phyloP scores from a whole-genome alignment of 2,797 vertebrate species.

The Poecilia velifera region DNA sequence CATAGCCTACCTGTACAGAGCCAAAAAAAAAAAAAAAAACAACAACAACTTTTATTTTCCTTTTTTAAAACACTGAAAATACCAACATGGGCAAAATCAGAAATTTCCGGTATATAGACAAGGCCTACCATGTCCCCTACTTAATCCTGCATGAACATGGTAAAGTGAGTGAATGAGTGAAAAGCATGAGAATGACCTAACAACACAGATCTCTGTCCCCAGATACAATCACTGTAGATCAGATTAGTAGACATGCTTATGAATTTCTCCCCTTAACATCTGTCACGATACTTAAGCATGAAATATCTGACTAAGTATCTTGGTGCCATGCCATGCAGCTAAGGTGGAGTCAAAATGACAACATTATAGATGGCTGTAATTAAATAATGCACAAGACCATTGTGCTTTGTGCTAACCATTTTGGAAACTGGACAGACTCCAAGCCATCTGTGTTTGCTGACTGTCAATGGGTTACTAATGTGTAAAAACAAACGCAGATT shows the following conservation, averaged over 20 bases:
- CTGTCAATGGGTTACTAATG: constrained; percentile 67
- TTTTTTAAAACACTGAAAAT: too few species aligned
- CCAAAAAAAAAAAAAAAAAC: too few species aligned
- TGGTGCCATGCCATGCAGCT: constrained; percentile 20
- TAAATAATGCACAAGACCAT: constrained; percentile 64
- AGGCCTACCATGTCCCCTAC: neutral
- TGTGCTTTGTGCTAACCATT: constrained; percentile 66
- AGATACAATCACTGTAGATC: constrained; percentile 36
- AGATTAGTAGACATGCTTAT: constrained; percentile 30
- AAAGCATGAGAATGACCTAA: constrained; percentile 43
- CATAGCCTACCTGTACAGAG: too few species aligned
- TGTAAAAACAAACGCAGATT: constrained; percentile 73
- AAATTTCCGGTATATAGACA: too few species aligned
- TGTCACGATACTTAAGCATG: constrained; percentile 32
- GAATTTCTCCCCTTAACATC: constrained; percentile 25
- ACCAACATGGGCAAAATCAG: too few species aligned
- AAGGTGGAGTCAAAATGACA: constrained; percentile 68
- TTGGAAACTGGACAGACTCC: constrained; percentile 73
- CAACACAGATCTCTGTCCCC: constrained; percentile 19
- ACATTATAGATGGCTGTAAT: constrained; percentile 72
- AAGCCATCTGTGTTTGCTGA: constrained; percentile 75
- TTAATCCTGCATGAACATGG: neutral
- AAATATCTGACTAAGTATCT: constrained; percentile 43
- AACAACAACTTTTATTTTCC: too few species aligned
- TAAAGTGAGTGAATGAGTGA: neutral